Percentiles rank a stretch among this genome's conserved stretches.
Evolutionary conservation across 2,113 vertebrate genomes (phyloP).

Genomic region (Copsychus sechellarum): DNA sequence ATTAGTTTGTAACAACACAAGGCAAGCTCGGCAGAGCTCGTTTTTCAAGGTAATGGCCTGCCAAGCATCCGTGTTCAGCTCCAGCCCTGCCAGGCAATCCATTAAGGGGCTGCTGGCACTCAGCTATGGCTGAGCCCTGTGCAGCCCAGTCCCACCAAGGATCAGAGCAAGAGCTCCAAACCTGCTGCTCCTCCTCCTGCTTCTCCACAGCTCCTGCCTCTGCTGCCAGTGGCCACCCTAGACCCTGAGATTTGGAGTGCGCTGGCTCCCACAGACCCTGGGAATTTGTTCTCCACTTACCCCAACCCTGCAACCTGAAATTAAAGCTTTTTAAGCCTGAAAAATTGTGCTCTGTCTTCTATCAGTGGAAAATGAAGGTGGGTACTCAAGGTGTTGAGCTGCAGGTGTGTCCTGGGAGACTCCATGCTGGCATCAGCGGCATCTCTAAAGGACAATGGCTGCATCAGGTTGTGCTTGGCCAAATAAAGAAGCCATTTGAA

Average conservation of each 20-base stretch:
- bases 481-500: neutral
- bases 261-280: accelerated
- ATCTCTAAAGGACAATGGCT: neutral
- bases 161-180: neutral
- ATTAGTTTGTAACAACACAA: conserved; percentile 70
- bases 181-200: neutral
- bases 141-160: neutral
- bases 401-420: neutral
- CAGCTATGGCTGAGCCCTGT: neutral
- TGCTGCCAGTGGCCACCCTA: neutral
- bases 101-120: conserved; percentile 12
- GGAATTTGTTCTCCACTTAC: neutral
- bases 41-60: conserved; percentile 73
- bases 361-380: neutral
- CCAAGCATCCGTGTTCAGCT: conserved; percentile 46
- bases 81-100: conserved; percentile 23
- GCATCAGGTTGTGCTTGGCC: neutral
- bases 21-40: conserved; percentile 55
- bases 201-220: neutral
- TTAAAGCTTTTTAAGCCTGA: neutral
- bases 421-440: neutral
- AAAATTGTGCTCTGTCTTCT: neutral
- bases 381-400: neutral
- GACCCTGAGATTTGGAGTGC: neutral
- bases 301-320: neutral